A percentile compares a stretch with the other conserved stretches of the same genome.
phyloP scores from a whole-genome alignment of 2,797 vertebrate genomes.

The Oceanodroma leucorhoa region DNA sequence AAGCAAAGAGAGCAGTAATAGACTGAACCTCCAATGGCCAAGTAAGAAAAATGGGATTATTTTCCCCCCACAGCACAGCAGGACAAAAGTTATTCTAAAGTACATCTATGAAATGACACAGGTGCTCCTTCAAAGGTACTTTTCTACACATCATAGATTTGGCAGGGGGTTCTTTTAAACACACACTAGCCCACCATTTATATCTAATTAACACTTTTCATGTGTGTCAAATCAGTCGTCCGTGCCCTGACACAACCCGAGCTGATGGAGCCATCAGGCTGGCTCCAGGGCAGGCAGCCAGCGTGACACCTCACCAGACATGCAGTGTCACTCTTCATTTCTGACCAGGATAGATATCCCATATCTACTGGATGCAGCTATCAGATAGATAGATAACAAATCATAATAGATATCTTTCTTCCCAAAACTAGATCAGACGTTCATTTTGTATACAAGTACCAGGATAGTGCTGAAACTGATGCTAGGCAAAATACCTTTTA shows the following conservation, averaged over 20 bases:
- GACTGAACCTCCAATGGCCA: neutral
- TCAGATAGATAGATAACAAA: neutral
- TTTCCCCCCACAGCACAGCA: neutral
- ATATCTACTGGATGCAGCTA: neutral
- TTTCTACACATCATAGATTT: neutral
- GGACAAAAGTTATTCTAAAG: neutral
- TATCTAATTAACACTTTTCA: neutral
- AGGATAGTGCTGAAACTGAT: neutral
- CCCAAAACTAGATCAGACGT: neutral
- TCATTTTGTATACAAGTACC: neutral
- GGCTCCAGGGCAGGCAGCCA: neutral
- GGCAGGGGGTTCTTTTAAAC: neutral
- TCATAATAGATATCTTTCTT: neutral
- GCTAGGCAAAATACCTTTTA: neutral
- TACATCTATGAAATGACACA: neutral
- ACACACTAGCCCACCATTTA: neutral
- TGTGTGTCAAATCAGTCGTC: fast-evolving
- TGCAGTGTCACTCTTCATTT: neutral
- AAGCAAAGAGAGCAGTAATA: conserved; percentile 22
- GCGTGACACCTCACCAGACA: neutral
- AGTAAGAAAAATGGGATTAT: conserved; percentile 6
- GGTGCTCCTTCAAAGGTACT: neutral
- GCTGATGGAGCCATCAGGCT: fast-evolving
- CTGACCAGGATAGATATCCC: neutral
- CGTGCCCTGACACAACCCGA: neutral